Percentiles rank a stretch among this genome's conserved stretches.
These are phyloP conservation scores for Sphaeridia pumilis DNA, from an alignment of 2,888 invertebrate genomes.

Conservation along the genomic window DNA sequence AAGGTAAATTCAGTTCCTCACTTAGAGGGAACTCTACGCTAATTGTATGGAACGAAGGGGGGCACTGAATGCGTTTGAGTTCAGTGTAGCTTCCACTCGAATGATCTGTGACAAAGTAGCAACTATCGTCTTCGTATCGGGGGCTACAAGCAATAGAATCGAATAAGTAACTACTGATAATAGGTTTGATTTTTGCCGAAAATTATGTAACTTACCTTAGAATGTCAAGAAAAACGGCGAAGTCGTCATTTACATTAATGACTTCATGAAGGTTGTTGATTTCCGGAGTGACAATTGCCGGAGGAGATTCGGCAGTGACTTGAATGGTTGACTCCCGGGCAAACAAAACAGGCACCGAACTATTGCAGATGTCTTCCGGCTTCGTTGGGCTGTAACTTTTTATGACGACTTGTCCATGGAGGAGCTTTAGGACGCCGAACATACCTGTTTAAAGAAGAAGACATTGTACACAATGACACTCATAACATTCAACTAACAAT, in stretches of 20 bases:
- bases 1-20: too few relatives aligned
- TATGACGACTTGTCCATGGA: constrained; percentile 25
- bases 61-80: constrained; percentile 1
- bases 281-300: constrained; percentile 24
- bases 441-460: constrained; percentile 14
- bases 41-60: constrained; percentile 7
- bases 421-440: constrained; percentile 31
- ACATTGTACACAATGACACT: neutral
- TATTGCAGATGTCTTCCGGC: constrained; percentile 13
- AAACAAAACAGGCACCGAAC: constrained; percentile 14
- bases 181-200: neutral
- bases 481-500: neutral
- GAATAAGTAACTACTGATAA: neutral
- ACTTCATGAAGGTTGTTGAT: constrained; percentile 30
- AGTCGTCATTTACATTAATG: constrained; percentile 20
- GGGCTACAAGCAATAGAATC: constrained; percentile 1
- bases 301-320: constrained; percentile 10
- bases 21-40: constrained; percentile 2
- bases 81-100: neutral
- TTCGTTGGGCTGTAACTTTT: constrained; percentile 23
- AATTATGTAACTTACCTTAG: constrained; percentile 15
- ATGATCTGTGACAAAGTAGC: constrained; percentile 1
- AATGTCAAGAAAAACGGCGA: constrained; percentile 33
- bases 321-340: constrained; percentile 16
- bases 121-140: constrained; percentile 7